Evolutionary conservation across 2,888 invertebrate species (phyloP), one percentile per base, ranked within the genome.

Genomic region (Phytoseiulus persimilis): DNA sequence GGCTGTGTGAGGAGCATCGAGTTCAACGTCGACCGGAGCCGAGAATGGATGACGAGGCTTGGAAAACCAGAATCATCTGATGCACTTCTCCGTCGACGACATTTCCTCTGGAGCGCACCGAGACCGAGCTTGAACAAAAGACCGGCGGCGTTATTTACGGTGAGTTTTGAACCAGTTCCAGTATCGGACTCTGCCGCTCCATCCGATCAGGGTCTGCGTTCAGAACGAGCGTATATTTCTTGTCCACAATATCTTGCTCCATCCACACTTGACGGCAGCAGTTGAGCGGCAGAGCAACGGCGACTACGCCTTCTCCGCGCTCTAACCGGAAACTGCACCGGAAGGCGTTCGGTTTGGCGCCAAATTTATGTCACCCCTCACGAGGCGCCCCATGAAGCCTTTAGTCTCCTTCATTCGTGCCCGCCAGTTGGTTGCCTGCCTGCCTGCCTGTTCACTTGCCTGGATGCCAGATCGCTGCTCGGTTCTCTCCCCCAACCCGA

Each of bases 291-390:
- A 65, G 65, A 23, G 65, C 65, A 65, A 65, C 65, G 65, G 65
- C 65, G 65, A 14, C 39, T 39, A 39, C 39, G 39, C 39, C 39
- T 39, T 39, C 39, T 6, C 39, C 39, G 39, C 39, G 5, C 65
- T 65, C 65, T 65, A 65, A 65, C 87, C 87, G 32, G 87, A 87
- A 87, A 87, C 87, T 39, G 87, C 33, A 87, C 87, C 87, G 87
- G 87, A 87, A 87, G 87, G 87, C 87, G 87, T 87, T 87, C 87
- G 45, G 32, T 32, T 87, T 23, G 87, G 45, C 87, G 32, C 87
- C 33, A 87, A 87, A 87, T 87, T 87, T 87, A 87, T 87, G 87
- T 87, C 87, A 87, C 87, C 87, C 87, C 87, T 39, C 87, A 33
- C 87, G 45, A n/a, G 31, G 39, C 28, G 39, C 87, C 87, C 32